These are phyloP conservation scores for Poecilia latipinna DNA, from an alignment of 2,113 vertebrate genomes.

Conservation along the genomic window DNA sequence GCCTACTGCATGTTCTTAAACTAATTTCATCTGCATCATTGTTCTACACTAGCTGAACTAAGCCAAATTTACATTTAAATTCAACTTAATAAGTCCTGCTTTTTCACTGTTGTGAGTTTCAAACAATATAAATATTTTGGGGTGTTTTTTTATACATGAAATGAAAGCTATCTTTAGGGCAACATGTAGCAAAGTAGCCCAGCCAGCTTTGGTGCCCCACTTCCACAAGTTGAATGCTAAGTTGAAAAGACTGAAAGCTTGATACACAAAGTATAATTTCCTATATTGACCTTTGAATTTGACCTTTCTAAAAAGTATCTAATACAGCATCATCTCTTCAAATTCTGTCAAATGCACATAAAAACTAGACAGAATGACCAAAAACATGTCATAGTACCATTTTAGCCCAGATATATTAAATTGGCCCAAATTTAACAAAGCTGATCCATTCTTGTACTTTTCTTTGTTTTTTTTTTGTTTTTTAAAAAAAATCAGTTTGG, in stretches of 20 bases:
- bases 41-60: background rate
- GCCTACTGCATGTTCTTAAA: constrained; percentile 37
- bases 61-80: background rate
- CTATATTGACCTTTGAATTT: no score
- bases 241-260: background rate
- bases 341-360: background rate
- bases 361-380: background rate
- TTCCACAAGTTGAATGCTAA: background rate
- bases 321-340: no score
- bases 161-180: no score
- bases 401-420: background rate
- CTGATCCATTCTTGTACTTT: no score
- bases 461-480: no score
- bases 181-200: background rate
- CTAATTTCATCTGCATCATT: background rate
- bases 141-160: no score
- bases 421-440: background rate
- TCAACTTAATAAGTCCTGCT: no score
- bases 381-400: background rate
- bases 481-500: background rate
- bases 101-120: background rate
- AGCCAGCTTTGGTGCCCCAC: background rate
- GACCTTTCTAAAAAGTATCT: no score
- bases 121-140: no score
- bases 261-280: no score